phyloP scores from a whole-genome alignment of 2,888 invertebrate species.

The Caenorhabditis uteleia region DNA sequence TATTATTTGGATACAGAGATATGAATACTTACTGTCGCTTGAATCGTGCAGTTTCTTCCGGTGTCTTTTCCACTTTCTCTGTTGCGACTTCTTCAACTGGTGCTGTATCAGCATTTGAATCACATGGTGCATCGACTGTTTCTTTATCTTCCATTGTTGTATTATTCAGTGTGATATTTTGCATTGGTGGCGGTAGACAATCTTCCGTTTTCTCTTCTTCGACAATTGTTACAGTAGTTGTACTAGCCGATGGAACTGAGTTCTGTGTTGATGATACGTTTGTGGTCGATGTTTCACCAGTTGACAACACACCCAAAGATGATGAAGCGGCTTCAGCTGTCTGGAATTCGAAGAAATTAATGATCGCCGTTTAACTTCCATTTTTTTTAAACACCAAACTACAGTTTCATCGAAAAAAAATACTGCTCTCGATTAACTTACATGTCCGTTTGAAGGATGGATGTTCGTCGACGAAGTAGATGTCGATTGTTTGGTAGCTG shows the following conservation, averaged over 20 bases:
- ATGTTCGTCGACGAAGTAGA: not conserved
- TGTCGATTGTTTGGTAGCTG: not conserved
- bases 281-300: constrained; percentile 19
- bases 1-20: not conserved
- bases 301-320: constrained; percentile 26
- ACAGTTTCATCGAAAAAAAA: not conserved
- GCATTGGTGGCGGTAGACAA: constrained; percentile 44
- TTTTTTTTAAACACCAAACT: not conserved
- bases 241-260: not conserved
- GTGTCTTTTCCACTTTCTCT: constrained; percentile 48
- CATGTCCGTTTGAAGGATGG: constrained; percentile 29
- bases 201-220: constrained; percentile 25
- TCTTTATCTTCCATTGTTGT: too few species aligned
- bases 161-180: constrained; percentile 37
- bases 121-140: not conserved
- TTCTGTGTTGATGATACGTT: not conserved
- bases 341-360: constrained; percentile 7
- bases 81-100: constrained; percentile 1
- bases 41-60: constrained; percentile 55
- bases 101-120: not conserved
- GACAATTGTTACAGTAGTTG: not conserved
- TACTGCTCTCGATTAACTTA: constrained; percentile 8
- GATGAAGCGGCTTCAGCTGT: constrained; percentile 14
- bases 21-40: constrained; percentile 46
- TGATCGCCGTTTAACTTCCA: not conserved